Evolutionary conservation across 1,140 invertebrate species (phyloP).

Genomic region (Calliopsis andreniformis): DNA sequence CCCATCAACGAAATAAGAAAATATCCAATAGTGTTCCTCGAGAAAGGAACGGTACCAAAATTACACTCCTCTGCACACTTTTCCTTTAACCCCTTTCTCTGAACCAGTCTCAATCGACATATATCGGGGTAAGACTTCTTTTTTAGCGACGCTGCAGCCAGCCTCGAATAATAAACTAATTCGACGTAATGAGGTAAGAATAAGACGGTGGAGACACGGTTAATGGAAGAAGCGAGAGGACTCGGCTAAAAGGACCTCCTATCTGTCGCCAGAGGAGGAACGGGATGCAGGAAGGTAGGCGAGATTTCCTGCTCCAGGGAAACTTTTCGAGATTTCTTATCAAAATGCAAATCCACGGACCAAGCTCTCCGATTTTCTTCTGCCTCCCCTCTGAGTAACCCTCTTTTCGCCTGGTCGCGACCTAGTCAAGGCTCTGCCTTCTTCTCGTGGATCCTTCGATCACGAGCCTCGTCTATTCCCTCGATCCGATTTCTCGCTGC

Average conservation of each 20-base stretch:
- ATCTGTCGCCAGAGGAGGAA: conserved; percentile 36
- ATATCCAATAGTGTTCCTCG: too few relatives aligned
- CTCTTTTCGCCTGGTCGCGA: background rate
- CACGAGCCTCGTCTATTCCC: background rate
- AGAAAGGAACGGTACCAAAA: too few relatives aligned
- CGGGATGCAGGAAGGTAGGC: conserved; percentile 56
- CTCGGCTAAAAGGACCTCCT: conserved; percentile 34
- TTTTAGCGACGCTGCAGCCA: conserved; percentile 9
- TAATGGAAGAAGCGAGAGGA: conserved; percentile 9
- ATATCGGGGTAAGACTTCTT: conserved; percentile 12
- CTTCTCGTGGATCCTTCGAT: background rate
- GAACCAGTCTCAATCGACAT: conserved; percentile 48
- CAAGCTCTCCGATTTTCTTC: conserved; percentile 65
- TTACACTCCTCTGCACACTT: background rate
- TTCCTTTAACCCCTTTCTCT: conserved; percentile 5
- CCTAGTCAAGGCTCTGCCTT: conserved; percentile 19
- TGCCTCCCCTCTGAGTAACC: conserved; percentile 18
- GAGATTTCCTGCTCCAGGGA: conserved; percentile 64
- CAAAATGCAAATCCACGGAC: conserved; percentile 80
- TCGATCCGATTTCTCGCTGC: background rate
- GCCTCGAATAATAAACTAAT: conserved; percentile 71
- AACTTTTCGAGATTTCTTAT: conserved; percentile 80
- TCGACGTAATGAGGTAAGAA: conserved; percentile 79
- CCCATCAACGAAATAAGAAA: too few relatives aligned
- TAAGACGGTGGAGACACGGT: conserved; percentile 65